Conservation (phyloP, 2,113 vertebrate species). For the Cyprinodon variegatus region DNA sequence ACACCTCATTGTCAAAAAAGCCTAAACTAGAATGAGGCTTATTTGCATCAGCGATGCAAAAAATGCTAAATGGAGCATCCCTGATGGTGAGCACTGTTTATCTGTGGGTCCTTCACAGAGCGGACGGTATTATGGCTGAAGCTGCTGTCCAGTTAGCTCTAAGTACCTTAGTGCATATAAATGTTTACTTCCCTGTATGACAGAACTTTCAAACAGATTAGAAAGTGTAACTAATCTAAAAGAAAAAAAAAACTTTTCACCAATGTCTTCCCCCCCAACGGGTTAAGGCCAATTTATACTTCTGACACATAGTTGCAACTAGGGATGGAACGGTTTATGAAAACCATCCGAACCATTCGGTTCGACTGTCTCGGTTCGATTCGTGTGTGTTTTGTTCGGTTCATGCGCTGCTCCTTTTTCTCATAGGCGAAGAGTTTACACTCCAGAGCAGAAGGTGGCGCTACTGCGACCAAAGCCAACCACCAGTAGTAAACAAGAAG, state of each 20-base stretch:
- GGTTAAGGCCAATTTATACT: too few species aligned
- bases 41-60: not conserved
- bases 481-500: too few species aligned
- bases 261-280: not conserved
- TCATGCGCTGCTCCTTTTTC: too few species aligned
- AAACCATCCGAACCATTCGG: too few species aligned
- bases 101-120: not conserved
- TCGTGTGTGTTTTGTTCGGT: too few species aligned
- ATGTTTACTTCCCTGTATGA: not conserved
- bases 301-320: too few species aligned
- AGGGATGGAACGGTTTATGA: too few species aligned
- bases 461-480: too few species aligned
- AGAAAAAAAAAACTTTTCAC: not conserved
- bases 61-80: not conserved
- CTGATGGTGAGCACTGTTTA: conserved; percentile 9
- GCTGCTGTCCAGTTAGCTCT: not conserved
- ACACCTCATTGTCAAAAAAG: not conserved
- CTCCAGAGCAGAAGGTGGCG: too few species aligned
- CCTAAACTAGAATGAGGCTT: not conserved
- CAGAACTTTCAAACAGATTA: conserved; percentile 12
- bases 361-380: too few species aligned
- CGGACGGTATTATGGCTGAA: not conserved
- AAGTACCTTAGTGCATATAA: not conserved
- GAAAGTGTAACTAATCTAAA: not conserved
- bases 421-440: too few species aligned